Percentiles rank a stretch among this genome's conserved stretches.
These are phyloP conservation scores for Mus caroli DNA, from an alignment of 2,797 vertebrate species.

Conservation along the genomic window DNA sequence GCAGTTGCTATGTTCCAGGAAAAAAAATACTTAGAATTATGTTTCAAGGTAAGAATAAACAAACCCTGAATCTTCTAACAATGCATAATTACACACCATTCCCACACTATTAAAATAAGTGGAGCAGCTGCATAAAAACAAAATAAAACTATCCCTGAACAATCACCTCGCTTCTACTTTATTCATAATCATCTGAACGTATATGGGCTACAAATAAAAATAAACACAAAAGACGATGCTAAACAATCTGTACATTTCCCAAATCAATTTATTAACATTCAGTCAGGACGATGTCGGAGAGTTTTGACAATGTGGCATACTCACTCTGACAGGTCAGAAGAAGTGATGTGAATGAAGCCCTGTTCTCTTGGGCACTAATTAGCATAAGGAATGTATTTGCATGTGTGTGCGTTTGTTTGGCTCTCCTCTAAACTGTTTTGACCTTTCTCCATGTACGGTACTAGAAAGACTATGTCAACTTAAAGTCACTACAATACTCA, in stretches of 20 bases:
- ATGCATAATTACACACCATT: background rate
- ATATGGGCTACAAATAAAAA: background rate
- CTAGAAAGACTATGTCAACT: background rate
- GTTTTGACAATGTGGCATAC: constrained; percentile 9
- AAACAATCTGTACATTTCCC: constrained; percentile 39
- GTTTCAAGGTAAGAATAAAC: constrained; percentile 46
- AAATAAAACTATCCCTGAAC: constrained; percentile 45
- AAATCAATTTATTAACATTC: background rate
- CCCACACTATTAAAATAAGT: constrained; percentile 60
- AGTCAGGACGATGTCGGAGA: background rate
- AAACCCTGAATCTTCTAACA: background rate
- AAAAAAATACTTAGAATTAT: constrained; percentile 34
- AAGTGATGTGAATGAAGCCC: background rate
- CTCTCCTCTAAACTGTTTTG: constrained; percentile 31
- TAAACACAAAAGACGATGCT: constrained; percentile 30
- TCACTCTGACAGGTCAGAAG: constrained; percentile 23
- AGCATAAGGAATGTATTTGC: background rate
- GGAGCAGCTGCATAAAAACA: constrained; percentile 12
- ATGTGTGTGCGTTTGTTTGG: background rate
- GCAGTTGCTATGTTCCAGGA: constrained; percentile 42
- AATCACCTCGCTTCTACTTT: constrained; percentile 2
- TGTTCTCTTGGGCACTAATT: constrained; percentile 36
- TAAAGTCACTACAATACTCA: background rate
- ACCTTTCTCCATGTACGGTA: constrained; percentile 33
- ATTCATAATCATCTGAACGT: constrained; percentile 21